A percentile compares a stretch with the other conserved stretches of the same genome.
These are phyloP conservation scores for Colostygia pectinataria DNA, from an alignment of 2,888 invertebrate genomes.

Conservation along the genomic window DNA sequence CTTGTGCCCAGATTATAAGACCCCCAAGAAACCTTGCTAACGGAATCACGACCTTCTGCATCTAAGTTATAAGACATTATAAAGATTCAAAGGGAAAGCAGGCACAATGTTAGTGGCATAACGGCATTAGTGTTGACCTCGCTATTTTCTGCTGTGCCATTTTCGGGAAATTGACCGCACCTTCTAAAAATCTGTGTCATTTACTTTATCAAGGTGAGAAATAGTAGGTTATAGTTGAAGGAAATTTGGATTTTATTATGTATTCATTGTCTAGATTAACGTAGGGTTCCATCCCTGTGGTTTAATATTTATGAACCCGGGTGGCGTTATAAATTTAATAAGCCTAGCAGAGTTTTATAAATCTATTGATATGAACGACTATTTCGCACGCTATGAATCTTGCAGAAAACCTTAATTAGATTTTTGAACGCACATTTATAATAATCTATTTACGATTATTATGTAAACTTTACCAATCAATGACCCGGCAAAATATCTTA, in stretches of 20 bases:
- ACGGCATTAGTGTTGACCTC: conserved; percentile 49
- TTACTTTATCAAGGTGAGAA: conserved; percentile 5
- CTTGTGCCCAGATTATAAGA: conserved; percentile 39
- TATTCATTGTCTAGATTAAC: too few species aligned
- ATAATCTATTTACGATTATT: too few species aligned
- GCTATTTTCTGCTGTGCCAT: conserved; percentile 58
- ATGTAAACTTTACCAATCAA: too few species aligned
- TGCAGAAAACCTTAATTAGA: too few species aligned
- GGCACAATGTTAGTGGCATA: conserved; percentile 36
- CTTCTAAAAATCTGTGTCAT: conserved; percentile 53
- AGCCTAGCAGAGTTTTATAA: too few species aligned
- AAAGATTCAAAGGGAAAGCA: conserved; percentile 32
- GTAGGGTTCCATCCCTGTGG: too few species aligned
- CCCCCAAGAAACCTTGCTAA: conserved; percentile 29
- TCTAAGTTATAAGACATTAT: conserved; percentile 26
- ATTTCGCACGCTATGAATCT: conserved; percentile 18
- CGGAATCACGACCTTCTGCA: conserved; percentile 38
- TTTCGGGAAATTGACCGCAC: conserved; percentile 61
- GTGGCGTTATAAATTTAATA: too few species aligned
- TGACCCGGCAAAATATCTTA: too few species aligned
- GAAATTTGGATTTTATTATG: background rate
- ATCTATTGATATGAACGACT: conserved; percentile 13
- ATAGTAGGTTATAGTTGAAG: background rate
- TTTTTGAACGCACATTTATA: too few species aligned
- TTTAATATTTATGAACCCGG: too few species aligned